A percentile compares a stretch with the other conserved stretches of the same genome.
Conservation (phyloP, 2,888 invertebrate species). For the Lepidochitona cinerea region DNA sequence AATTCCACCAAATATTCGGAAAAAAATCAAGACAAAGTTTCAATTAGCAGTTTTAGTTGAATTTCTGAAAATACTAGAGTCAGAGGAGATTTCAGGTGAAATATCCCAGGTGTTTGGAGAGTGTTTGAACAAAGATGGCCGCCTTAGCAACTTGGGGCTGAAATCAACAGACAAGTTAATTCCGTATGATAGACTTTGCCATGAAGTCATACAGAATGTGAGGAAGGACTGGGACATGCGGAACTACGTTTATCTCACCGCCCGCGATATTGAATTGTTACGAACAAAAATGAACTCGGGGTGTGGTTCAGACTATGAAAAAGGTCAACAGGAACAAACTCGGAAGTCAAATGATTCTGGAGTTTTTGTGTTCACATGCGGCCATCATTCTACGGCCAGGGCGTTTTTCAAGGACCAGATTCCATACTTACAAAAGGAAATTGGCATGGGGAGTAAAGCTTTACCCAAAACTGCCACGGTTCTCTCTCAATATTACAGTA, state of each 20-base stretch:
- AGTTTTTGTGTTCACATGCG: constrained; percentile 57
- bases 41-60: not conserved
- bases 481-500: constrained; percentile 49
- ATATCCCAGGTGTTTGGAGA: not conserved
- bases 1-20: not conserved
- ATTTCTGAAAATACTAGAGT: not conserved
- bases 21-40: not conserved
- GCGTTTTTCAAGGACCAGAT: constrained; percentile 44
- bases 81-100: not conserved
- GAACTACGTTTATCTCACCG: constrained; percentile 49
- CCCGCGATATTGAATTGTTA: constrained; percentile 52
- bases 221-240: constrained; percentile 45
- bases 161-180: constrained; percentile 28
- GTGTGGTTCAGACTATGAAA: not conserved
- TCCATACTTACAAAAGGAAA: constrained; percentile 37
- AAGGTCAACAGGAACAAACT: not conserved
- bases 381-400: constrained; percentile 53
- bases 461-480: constrained; percentile 49
- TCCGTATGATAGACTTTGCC: constrained; percentile 55
- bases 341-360: not conserved
- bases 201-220: constrained; percentile 53
- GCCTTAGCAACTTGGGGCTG: not conserved
- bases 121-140: not conserved
- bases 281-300: not conserved
- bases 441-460: constrained; percentile 30